These are phyloP conservation scores for Ambastaia sidthimunki DNA, from an alignment of 2,797 vertebrate genomes.

Conservation along the genomic window DNA sequence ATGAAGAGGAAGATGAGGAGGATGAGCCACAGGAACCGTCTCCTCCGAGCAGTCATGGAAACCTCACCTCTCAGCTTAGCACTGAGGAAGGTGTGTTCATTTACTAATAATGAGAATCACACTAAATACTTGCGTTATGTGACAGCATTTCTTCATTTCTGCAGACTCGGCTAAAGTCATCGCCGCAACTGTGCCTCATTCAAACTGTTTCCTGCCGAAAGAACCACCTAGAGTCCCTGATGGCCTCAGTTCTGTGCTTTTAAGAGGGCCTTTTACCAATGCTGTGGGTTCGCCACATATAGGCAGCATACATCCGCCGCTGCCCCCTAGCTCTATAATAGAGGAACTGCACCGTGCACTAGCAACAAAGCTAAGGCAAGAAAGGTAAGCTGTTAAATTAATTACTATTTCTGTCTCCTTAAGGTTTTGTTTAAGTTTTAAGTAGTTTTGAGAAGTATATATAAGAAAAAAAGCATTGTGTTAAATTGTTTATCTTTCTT, in stretches of 20 bases:
- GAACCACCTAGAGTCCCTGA: slow-evolving; percentile 75
- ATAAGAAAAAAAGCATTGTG: background rate
- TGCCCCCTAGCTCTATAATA: slow-evolving; percentile 95
- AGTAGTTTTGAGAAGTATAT: background rate
- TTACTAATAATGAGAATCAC: background rate
- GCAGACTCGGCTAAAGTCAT: slow-evolving; percentile 71
- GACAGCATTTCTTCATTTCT: slow-evolving; percentile 28
- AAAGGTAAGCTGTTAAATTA: slow-evolving; percentile 78
- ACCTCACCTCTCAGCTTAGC: slow-evolving; percentile 68
- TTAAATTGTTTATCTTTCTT: background rate
- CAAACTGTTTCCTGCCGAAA: slow-evolving; percentile 80
- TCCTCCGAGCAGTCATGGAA: slow-evolving; percentile 72
- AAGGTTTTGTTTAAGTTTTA: background rate
- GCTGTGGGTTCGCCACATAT: slow-evolving; percentile 88
- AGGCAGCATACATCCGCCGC: slow-evolving; percentile 88
- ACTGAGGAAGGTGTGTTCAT: slow-evolving; percentile 73
- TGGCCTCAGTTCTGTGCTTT: slow-evolving; percentile 70
- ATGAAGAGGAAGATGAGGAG: slow-evolving; percentile 65
- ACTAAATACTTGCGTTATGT: background rate
- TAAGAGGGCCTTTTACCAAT: slow-evolving; percentile 85
- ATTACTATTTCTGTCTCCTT: background rate
- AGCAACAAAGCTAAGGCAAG: slow-evolving; percentile 93
- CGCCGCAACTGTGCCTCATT: slow-evolving; percentile 74
- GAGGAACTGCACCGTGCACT: slow-evolving; percentile 96
- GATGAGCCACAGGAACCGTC: slow-evolving; percentile 68